Evolutionary conservation across 2,888 invertebrate species (phyloP).

Genomic region (Hofmannophila pseudospretella): DNA sequence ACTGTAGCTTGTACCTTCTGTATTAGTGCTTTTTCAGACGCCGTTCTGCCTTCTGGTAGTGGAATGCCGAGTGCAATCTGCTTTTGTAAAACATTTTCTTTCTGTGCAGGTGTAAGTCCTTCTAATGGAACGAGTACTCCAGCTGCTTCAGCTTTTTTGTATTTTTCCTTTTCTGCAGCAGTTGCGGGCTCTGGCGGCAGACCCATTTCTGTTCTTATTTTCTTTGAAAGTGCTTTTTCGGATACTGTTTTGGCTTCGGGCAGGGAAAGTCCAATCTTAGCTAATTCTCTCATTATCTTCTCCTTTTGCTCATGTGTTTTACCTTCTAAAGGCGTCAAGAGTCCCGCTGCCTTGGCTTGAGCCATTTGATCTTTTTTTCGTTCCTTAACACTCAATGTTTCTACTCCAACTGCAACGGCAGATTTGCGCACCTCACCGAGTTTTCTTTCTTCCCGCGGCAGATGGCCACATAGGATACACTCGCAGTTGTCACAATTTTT

Average conservation of each 20-base stretch:
- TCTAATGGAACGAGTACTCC: conserved; percentile 25
- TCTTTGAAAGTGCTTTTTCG: conserved; percentile 25
- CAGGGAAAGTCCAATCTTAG: conserved; percentile 22
- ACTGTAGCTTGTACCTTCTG: background rate
- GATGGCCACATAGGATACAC: conserved; percentile 8
- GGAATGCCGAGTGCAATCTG: conserved; percentile 23
- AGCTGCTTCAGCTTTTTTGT: conserved; percentile 22
- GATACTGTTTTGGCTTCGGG: conserved; percentile 29
- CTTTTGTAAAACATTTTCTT: conserved; percentile 22
- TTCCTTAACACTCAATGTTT: background rate
- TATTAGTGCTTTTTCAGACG: conserved; percentile 25
- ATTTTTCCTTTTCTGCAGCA: conserved; percentile 20
- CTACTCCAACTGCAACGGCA: background rate
- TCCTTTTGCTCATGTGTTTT: conserved; percentile 28
- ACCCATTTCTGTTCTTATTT: conserved; percentile 28
- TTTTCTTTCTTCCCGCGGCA: conserved; percentile 4
- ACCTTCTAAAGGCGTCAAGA: conserved; percentile 25
- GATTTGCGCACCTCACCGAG: conserved; percentile 1
- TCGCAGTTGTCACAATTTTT: conserved; percentile 9
- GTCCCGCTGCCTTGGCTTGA: conserved; percentile 27
- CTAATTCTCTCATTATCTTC: conserved; percentile 26
- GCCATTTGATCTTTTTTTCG: conserved; percentile 18
- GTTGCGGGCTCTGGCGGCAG: conserved; percentile 28
- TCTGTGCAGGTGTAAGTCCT: conserved; percentile 24
- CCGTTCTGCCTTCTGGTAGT: conserved; percentile 27